Evolutionary conservation across 2,888 invertebrate genomes (phyloP), one percentile per base, ranked within the genome.

Genomic region (Dromius quadrimaculatus): DNA sequence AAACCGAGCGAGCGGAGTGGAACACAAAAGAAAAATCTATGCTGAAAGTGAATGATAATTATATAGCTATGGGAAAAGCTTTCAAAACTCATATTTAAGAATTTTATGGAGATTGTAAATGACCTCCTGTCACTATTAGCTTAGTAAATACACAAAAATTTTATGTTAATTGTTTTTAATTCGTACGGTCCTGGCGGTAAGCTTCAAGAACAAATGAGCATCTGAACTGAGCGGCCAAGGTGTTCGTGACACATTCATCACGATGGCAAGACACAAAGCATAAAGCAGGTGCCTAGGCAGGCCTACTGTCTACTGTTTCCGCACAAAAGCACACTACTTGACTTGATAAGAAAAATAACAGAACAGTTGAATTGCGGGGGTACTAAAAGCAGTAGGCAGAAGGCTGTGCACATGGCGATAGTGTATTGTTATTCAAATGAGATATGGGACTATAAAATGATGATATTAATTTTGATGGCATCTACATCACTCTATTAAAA

Each of bases 171-270:
- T n/a, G n/a, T n/a, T n/a, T n/a, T n/a, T n/a, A n/a, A n/a, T n/a
- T n/a, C 23, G 17, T 34, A 9, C 4, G 34, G 32, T 8, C 15
- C 34, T 59, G 15, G 59, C 17, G 59, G 36, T 59, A 59, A 59
- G 59, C 34, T 59, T 59, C 9, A 36, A 57, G 50, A 59, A 59
- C 59, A 59, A 36, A 20, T 59, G 59, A 59, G 50, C 50, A 34
- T 59, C 59, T 59, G 38, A 59, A 19, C 17, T 13, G 36, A 32
- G 32, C 6, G 32, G 32, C 15, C 34, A 57, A 59, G 59, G 59
- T 59, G 59, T 59, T 59, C 59, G 38, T 59, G 59, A 22, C 34
- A 34, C 38, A 59, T 59, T 59, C 59, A 59, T 59, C 59, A 59
- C n/a, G 36, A 36, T 59, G 38, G 17, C 34, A 17, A 11, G 23